A percentile compares a stretch with the other conserved stretches of the same genome.
phyloP scores from a whole-genome alignment of 2,888 invertebrate species.

The Eristalinus sepulchralis region DNA sequence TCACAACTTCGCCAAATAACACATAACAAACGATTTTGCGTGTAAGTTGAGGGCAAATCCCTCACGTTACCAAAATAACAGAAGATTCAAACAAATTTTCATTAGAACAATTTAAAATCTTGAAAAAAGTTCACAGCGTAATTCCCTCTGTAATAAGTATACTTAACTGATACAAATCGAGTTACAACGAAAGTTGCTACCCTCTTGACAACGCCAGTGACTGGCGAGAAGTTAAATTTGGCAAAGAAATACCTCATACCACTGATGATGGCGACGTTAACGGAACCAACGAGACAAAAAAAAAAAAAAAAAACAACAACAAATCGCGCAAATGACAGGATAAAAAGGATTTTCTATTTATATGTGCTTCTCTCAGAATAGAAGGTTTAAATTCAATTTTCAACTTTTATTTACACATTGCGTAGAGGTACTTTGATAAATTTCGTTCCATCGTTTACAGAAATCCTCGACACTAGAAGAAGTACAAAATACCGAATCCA shows the following conservation, averaged over 20 bases:
- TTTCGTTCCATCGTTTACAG: constrained; percentile 70
- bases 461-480: constrained; percentile 62
- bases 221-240: not conserved
- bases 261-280: not conserved
- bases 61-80: not conserved
- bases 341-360: constrained; percentile 72
- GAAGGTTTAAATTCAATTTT: constrained; percentile 72
- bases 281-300: constrained; percentile 18
- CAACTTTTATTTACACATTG: constrained; percentile 72
- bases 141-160: constrained; percentile 57
- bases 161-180: constrained; percentile 65
- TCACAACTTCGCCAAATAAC: not conserved
- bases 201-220: constrained; percentile 5
- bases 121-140: constrained; percentile 34
- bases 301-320: not conserved
- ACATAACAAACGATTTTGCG: not conserved
- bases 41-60: not conserved
- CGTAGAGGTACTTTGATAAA: constrained; percentile 69
- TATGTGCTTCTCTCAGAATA: constrained; percentile 65
- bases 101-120: constrained; percentile 46
- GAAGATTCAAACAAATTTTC: constrained; percentile 25
- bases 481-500: constrained; percentile 67
- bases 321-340: constrained; percentile 71
- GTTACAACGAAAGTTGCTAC: constrained; percentile 40
- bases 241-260: constrained; percentile 5